A percentile compares a stretch with the other conserved stretches of the same genome.
Conservation (phyloP, 64 coral and sea anemone genomes). For the Porites lutea region DNA sequence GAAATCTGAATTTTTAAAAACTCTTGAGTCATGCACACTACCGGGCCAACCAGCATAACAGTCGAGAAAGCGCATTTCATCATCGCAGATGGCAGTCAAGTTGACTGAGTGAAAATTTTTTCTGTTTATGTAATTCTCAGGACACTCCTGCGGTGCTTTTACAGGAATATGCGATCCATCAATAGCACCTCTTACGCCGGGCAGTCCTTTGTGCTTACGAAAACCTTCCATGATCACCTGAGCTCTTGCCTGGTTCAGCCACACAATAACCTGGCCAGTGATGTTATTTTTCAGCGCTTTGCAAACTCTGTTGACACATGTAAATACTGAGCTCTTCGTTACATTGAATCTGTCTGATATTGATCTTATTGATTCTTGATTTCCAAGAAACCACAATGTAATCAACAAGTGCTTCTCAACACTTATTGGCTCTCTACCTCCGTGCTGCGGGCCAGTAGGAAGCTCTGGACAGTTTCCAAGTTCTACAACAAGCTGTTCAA, state of each 20-base stretch:
- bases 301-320: conserved; percentile 31
- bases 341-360: conserved; percentile 43
- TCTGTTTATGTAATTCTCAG: background rate
- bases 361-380: conserved; percentile 18
- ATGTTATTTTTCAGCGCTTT: conserved; percentile 45
- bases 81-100: background rate
- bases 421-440: conserved; percentile 25
- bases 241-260: background rate
- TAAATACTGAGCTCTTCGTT: conserved; percentile 1
- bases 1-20: background rate
- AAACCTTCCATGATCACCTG: conserved; percentile 20
- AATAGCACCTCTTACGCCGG: background rate
- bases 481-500: conserved; percentile 23
- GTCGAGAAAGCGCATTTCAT: background rate
- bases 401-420: conserved; percentile 42
- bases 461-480: conserved; percentile 26
- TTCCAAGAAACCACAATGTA: conserved; percentile 40
- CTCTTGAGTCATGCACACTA: conserved; percentile 14
- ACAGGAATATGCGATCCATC: conserved; percentile 2
- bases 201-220: conserved; percentile 18
- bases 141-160: background rate
- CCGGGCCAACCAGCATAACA: conserved; percentile 22
- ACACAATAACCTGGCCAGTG: background rate
- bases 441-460: conserved; percentile 8
- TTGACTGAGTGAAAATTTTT: background rate